Percentiles rank a stretch among this genome's conserved stretches.
phyloP scores from a whole-genome alignment of 2,888 invertebrate genomes.

The Oligia latruncula region DNA sequence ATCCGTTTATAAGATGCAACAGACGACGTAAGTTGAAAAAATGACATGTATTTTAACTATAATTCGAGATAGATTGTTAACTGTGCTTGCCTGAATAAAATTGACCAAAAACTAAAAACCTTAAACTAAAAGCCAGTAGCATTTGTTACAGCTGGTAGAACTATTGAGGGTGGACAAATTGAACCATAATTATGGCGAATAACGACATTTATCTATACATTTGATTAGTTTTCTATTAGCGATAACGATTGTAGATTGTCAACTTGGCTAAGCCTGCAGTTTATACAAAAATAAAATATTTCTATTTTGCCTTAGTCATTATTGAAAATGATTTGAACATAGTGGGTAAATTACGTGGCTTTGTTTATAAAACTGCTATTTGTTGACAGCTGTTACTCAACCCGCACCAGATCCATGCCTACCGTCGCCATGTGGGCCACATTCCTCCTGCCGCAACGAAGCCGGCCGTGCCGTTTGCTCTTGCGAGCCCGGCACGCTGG shows the following conservation, averaged over 20 bases:
- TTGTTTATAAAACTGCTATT: conserved; percentile 37
- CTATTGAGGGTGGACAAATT: neutral
- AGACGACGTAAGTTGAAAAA: conserved; percentile 80
- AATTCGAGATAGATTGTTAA: neutral
- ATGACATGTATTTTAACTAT: neutral
- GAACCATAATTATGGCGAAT: neutral
- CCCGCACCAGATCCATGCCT: conserved; percentile 91
- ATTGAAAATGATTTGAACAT: neutral
- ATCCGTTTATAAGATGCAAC: conserved; percentile 93
- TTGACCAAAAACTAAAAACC: neutral
- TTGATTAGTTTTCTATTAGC: too few relatives aligned
- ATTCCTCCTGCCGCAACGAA: conserved; percentile 91
- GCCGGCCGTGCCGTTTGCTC: conserved; percentile 93
- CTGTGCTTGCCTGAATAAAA: neutral
- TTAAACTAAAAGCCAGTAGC: neutral
- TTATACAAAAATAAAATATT: conserved; percentile 6
- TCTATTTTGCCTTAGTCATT: neutral
- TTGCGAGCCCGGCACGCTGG: conserved; percentile 93
- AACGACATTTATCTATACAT: too few relatives aligned
- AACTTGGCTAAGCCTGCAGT: neutral
- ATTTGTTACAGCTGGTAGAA: neutral
- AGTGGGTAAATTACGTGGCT: neutral
- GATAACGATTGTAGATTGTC: too few relatives aligned
- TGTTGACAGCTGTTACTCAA: conserved; percentile 72
- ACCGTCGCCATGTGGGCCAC: conserved; percentile 93